phyloP scores from a whole-genome alignment of 1,140 invertebrate species.

The Cepaea nemoralis region DNA sequence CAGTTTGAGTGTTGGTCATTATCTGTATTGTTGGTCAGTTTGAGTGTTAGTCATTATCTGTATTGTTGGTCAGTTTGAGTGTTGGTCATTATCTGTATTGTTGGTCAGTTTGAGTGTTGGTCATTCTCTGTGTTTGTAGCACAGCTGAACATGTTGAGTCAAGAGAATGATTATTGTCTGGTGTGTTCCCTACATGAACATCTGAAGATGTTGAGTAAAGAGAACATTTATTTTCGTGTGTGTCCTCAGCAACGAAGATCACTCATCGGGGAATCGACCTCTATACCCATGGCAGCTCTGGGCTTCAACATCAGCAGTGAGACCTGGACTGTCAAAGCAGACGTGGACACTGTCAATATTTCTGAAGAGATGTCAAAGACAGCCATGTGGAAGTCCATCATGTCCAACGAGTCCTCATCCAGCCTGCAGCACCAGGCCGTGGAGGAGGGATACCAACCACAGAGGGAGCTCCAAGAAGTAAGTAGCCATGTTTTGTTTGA shows the following conservation, averaged over 20 bases:
- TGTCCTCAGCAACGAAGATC: constrained; percentile 41
- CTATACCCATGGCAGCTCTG: constrained; percentile 37
- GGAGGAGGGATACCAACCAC: constrained; percentile 37
- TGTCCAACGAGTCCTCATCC: constrained; percentile 56
- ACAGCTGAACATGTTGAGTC: no score
- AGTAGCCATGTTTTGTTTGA: not conserved
- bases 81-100: no score
- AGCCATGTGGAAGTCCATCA: constrained; percentile 61
- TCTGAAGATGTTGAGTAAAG: no score
- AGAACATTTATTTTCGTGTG: no score
- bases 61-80: no score
- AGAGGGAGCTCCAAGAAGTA: constrained; percentile 46
- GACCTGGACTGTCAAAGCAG: constrained; percentile 45
- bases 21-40: no score
- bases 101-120: no score
- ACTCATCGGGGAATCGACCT: constrained; percentile 42
- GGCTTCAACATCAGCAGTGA: constrained; percentile 35
- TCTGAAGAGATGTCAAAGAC: constrained; percentile 62
- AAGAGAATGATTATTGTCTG: no score
- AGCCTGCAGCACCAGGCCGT: constrained; percentile 38
- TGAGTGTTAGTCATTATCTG: no score
- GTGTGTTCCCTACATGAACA: no score
- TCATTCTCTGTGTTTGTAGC: no score
- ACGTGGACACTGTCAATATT: constrained; percentile 58
- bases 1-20: no score